Evolutionary conservation across 2,888 invertebrate genomes (phyloP), one percentile per base, ranked within the genome.

Genomic region (Torymus tubicola): DNA sequence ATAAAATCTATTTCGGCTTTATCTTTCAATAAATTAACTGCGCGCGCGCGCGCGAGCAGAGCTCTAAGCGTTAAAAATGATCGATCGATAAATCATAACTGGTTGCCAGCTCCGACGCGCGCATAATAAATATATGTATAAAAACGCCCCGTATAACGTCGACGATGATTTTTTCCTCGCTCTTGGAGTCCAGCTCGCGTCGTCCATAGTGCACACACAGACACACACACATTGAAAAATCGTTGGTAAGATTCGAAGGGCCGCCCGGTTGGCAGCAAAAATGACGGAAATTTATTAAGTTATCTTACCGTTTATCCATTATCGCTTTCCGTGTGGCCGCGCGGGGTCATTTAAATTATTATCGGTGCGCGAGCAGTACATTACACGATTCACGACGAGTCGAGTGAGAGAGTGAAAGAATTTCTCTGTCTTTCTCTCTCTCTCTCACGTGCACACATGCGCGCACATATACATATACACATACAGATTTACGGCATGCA

Each of bases 311-410:
- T 75, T 81, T 81, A 78, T 81, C 74, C 76, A 71, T 68, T 80
- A 73, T 69, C 64, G 74, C 67, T 75, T 80, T 53, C 75, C 24
- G 42, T 55, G 24, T 21, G 21, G 21, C 21, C 31, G 21, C 42
- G n/a, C 18, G 57, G 67, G 64, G 24, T 74, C 70, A 74, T 81
- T 78, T 78, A 82, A 82, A 82, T 82, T 78, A 75, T 78, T 78
- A 80, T 78, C 79, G 74, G 72, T 50, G 50, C 67, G 57, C 61
- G 58, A 73, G 74, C 71, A 75, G 78, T 81, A 71, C 70, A 72
- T 81, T 79, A 75, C 76, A 64, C 69, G 81, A 78, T 78, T 76
- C 64, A 64, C 76, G 74, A 78, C 67, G 69, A 68, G 67, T 64
- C 68, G 71, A 18, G 21, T 18, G 55, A 55, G 31, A 61, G 60